These are phyloP conservation scores for Haliclona indistincta DNA, from an alignment of 37 sponge, comb jelly and placozoan genomes.

Conservation along the genomic window DNA sequence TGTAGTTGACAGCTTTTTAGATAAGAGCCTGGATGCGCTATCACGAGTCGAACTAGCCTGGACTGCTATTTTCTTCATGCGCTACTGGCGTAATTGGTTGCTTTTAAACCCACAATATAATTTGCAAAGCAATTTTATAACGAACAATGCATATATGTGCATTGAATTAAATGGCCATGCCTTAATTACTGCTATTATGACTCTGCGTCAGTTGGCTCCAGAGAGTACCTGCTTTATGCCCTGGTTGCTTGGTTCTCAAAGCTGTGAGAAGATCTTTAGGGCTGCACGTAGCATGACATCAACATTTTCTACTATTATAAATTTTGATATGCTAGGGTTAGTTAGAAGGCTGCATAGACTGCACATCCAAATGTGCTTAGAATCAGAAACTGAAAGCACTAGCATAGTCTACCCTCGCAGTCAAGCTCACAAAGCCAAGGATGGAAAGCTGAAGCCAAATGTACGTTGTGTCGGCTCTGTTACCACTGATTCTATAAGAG, in stretches of 20 bases:
- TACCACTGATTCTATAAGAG: not conserved
- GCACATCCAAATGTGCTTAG: conserved; percentile 10
- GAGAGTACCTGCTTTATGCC: conserved; percentile 19
- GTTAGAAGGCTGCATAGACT: conserved; percentile 10
- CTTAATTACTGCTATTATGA: not conserved
- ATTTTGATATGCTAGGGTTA: conserved; percentile 27
- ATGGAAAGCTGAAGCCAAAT: not conserved
- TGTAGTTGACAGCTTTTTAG: conserved; percentile 26
- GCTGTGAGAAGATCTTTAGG: conserved; percentile 28
- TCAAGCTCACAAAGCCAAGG: not conserved
- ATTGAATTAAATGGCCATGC: conserved; percentile 50
- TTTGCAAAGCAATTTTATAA: conserved; percentile 15
- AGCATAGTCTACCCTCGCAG: conserved; percentile 1
- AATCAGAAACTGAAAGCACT: conserved; percentile 12
- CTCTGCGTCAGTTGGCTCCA: not conserved
- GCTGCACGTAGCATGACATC: conserved; percentile 15
- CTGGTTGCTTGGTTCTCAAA: conserved; percentile 39
- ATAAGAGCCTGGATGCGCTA: conserved; percentile 9
- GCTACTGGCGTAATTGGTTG: conserved; percentile 5
- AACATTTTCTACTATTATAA: conserved; percentile 30
- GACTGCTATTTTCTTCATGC: conserved; percentile 29
- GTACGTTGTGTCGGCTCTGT: not conserved
- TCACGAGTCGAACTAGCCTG: conserved; percentile 9
- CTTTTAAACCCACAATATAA: not conserved
- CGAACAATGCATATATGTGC: conserved; percentile 9